Base-by-base conservation (phyloP, 37 sponge, comb jelly and placozoan genomes). In the Hexactinellida sp. region DNA sequence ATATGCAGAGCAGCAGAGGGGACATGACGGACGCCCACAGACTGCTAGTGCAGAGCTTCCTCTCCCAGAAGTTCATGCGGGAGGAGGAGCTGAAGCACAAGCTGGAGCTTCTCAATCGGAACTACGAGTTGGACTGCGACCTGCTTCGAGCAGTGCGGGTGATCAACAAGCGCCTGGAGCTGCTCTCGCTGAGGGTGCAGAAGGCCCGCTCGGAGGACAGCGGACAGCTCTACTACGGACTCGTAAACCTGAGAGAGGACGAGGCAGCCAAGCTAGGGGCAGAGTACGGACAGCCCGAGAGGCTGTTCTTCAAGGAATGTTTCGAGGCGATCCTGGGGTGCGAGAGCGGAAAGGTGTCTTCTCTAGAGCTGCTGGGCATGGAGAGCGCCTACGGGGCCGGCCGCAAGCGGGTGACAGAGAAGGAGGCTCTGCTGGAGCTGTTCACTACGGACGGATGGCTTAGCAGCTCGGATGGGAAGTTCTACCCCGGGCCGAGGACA, bases 221-320 rank as follows among this genome's bases (percentile, higher is more conserved):
- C 19, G 37, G 32, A 5, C 83, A 38, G 38, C 7, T 24, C 34
- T 90, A 88, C 85, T 88, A 85, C 55, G 90, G 86, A 0, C 38
- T 90, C 24, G 91, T 86, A 36, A 91, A 91, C 89, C 30, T 84
- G 10, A 13, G 54, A 0, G 84, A 63, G n/a, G 91, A 91, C 38
- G 85, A 86, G 23, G 91, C 89, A 19, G 88, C 91, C 0, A 91
- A 91, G 54, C 36, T 91, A 1, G 85, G 82, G 54, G 54, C 89
- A 37, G 83, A 76, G 38, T 91, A 84, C 82, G 84, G 55, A 13
- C 85, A 54, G 23, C 84, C 83, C 1, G 88, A 91, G 38, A 76
- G 87, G 84, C 89, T 88, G 38, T 55, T 88, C 37, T 91, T 91
- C 54, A 88, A 86, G 13, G 76, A 63, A 21, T 63, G 76, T 63